Evolutionary conservation across 2,888 invertebrate species (phyloP).

Genomic region (Uloborus plumipes): DNA sequence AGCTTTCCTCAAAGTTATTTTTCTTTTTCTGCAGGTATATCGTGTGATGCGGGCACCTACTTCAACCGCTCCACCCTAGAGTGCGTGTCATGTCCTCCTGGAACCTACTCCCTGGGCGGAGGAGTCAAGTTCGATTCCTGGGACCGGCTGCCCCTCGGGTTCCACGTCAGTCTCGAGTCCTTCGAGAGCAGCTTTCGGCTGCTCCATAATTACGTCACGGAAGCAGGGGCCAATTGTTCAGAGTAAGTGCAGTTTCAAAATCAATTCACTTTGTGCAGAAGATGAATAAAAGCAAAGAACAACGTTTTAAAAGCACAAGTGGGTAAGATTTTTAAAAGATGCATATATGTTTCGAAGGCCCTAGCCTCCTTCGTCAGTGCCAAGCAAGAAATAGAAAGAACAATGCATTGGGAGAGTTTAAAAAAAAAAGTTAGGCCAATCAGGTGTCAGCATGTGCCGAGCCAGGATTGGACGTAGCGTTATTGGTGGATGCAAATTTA

Average conservation of each 20-base stretch:
- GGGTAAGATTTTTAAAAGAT: too few relatives aligned
- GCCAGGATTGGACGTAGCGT: too few relatives aligned
- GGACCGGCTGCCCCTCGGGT: slow-evolving; percentile 74
- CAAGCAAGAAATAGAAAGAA: too few relatives aligned
- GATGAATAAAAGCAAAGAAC: too few relatives aligned
- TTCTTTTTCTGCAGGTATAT: slow-evolving; percentile 69
- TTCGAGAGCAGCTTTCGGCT: slow-evolving; percentile 69
- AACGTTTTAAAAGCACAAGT: too few relatives aligned
- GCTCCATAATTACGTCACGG: slow-evolving; percentile 48
- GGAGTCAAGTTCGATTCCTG: slow-evolving; percentile 75
- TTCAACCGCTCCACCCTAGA: slow-evolving; percentile 74
- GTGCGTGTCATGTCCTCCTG: slow-evolving; percentile 74
- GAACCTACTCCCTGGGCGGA: slow-evolving; percentile 76
- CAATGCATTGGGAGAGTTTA: too few relatives aligned
- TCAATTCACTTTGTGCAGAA: too few relatives aligned
- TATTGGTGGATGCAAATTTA: too few relatives aligned
- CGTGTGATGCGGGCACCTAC: slow-evolving; percentile 75
- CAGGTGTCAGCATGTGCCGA: too few relatives aligned
- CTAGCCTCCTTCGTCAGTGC: too few relatives aligned
- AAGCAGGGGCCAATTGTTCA: slow-evolving; percentile 70
- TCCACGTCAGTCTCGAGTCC: slow-evolving; percentile 69
- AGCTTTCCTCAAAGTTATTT: not conserved
- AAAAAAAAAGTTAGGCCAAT: too few relatives aligned
- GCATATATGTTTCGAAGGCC: too few relatives aligned
- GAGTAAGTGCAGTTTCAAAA: slow-evolving; percentile 70